phyloP scores from a whole-genome alignment of 2,888 invertebrate genomes.

The Rhingia rostrata region DNA sequence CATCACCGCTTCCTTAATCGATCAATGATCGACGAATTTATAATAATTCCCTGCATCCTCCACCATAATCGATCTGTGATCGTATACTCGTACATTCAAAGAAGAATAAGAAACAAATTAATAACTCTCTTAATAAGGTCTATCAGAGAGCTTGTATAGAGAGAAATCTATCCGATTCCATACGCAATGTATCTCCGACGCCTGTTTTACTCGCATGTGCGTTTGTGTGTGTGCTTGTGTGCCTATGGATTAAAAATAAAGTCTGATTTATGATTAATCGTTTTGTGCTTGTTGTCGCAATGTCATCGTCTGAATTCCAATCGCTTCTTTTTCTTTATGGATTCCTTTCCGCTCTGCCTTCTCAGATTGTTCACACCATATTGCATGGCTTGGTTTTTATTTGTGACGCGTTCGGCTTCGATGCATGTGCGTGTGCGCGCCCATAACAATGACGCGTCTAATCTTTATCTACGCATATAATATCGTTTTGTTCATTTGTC shows the following conservation, averaged over 20 bases:
- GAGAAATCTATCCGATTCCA: conserved; percentile 13
- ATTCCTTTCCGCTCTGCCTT: conserved; percentile 51
- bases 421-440: conserved; percentile 32
- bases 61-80: conserved; percentile 38
- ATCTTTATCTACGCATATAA: conserved; percentile 68
- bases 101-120: conserved; percentile 46
- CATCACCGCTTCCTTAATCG: conserved; percentile 45
- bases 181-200: background rate
- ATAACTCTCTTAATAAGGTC: conserved; percentile 53
- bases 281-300: conserved; percentile 72
- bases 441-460: conserved; percentile 59
- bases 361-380: conserved; percentile 39
- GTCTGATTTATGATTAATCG: conserved; percentile 77
- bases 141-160: background rate
- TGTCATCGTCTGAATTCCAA: conserved; percentile 75
- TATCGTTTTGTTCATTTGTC: conserved; percentile 72
- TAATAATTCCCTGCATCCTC: conserved; percentile 4
- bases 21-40: conserved; percentile 52
- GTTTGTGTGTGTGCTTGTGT: conserved; percentile 10
- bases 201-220: background rate
- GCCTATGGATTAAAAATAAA: conserved; percentile 72
- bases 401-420: conserved; percentile 17
- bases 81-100: conserved; percentile 18
- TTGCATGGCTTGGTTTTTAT: conserved; percentile 19
- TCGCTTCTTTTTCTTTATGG: conserved; percentile 61